Base-by-base conservation (phyloP, 2,113 vertebrate genomes). In the Carassius auratus region DNA sequence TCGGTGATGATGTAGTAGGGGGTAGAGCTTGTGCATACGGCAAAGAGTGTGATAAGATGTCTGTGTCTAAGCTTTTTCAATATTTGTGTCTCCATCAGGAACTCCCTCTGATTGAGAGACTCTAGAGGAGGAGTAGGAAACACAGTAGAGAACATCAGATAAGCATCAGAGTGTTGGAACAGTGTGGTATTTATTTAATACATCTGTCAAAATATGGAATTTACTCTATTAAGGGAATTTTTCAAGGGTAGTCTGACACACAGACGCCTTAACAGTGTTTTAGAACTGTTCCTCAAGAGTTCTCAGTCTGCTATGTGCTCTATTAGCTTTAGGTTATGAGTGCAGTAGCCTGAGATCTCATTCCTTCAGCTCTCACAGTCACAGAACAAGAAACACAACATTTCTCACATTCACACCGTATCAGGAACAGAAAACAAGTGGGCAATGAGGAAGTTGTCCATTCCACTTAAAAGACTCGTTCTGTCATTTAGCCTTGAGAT, bases 1-100 rank as follows among this genome's bases (percentile, higher is more conserved):
- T 95, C 94, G 0, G 93, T 94, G 83, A 95, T 45, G 62, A 94
- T 94, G 88, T 93, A 94, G 69, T 90, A 92, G 0, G 94, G 93
- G 59, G 90, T 84, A 8, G 89, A 91, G 2, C 55, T 9, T 0
- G 93, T 92, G 3, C 89, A 93, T 75, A 94, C 74, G 0, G 94
- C 94, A 0, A 93, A 93, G 14, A 93, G 92, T 0, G 91, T 74
- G 76, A 95, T 85, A 15, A 94, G 86, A 36, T 93, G 90, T 21
- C 89, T 92, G 80, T 94, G 95, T 5, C 88, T 73, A 0, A 94
- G 87, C 75, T 84, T 86, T 90, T 95, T 94, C 90, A 93, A 87
- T 33, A 93, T 91, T 62, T 92, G 87, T 0, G 91, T 92, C 91
- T 95, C 94, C 0, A 77, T 33, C 55, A 81, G 86, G 84, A 95